Conservation (phyloP, 2,797 vertebrate genomes). For the Myotis myotis region DNA sequence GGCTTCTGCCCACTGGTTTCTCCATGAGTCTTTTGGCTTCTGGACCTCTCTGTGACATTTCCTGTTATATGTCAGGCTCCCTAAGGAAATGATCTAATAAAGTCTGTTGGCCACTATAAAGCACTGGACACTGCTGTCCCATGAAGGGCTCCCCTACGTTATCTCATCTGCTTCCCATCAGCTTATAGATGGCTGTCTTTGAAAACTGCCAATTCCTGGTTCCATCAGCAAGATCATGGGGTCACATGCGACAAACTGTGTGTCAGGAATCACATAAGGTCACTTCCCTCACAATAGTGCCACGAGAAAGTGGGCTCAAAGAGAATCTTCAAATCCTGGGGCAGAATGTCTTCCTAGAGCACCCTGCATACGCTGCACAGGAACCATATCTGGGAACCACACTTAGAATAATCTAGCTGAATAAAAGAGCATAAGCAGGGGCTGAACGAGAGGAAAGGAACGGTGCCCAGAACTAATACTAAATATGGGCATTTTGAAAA, state of each 20-base stretch:
- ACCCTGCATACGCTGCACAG: background rate
- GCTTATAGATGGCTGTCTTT: background rate
- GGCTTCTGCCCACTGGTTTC: background rate
- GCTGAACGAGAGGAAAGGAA: background rate
- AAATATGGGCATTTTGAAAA: slow-evolving; percentile 37
- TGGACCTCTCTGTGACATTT: background rate
- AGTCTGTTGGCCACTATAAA: background rate
- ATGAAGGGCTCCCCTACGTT: background rate
- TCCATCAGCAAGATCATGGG: background rate
- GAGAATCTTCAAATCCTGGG: background rate
- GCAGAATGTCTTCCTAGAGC: background rate
- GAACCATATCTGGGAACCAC: background rate
- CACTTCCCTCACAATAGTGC: background rate
- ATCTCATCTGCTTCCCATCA: background rate
- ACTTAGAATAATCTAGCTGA: background rate
- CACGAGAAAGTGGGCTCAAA: background rate
- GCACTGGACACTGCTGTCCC: rapidly evolving
- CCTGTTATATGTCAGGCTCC: background rate
- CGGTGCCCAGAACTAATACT: background rate
- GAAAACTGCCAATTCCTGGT: background rate
- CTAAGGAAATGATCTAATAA: background rate
- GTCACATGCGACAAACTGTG: background rate
- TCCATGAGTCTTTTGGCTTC: background rate
- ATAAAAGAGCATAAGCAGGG: background rate
- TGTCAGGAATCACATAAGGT: background rate